Base-by-base conservation (phyloP, 64 coral and sea anemone species). In the Pachyseris speciosa region DNA sequence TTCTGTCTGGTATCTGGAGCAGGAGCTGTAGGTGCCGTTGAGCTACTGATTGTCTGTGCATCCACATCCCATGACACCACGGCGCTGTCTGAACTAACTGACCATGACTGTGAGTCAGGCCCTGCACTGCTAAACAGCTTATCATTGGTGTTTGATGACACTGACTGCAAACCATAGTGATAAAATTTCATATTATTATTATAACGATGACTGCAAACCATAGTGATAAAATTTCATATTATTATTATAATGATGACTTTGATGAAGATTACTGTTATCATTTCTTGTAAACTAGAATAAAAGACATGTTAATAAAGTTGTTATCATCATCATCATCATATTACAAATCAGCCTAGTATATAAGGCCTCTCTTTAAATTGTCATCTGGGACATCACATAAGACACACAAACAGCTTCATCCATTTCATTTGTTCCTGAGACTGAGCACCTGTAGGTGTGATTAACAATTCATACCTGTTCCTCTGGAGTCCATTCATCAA, bases 401-500 rank as follows among this genome's bases (percentile, higher is more conserved):
- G n/a, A n/a, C n/a, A n/a, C n/a, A n/a, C n/a, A n/a, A n/a, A n/a
- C n/a, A n/a, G n/a, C n/a, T n/a, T n/a, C n/a, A n/a, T n/a, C n/a
- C n/a, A n/a, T n/a, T n/a, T n/a, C n/a, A n/a, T n/a, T n/a, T n/a
- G n/a, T n/a, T n/a, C n/a, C n/a, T n/a, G n/a, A n/a, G n/a, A n/a
- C n/a, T n/a, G n/a, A n/a, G 15, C 45, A 7, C 37, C 1, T 48
- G 27, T 10, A 41, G 0, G 13, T 51, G 19, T 71, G 17, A 28
- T 1, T 49, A 68, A 10, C 37, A 53, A 79, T 68, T 22, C 6
- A n/a, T 49, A 86, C 83, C 75, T 85, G 80, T 78, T 85, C 74
- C 1, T 74, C 49, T 49, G 89, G 37, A 20, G 42, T 92, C 83
- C 88, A 96, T 24, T 92, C 90, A 22, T 96, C 90, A 26, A 47